Conservation (phyloP, 2,888 invertebrate species). For the Stenurella melanura region DNA sequence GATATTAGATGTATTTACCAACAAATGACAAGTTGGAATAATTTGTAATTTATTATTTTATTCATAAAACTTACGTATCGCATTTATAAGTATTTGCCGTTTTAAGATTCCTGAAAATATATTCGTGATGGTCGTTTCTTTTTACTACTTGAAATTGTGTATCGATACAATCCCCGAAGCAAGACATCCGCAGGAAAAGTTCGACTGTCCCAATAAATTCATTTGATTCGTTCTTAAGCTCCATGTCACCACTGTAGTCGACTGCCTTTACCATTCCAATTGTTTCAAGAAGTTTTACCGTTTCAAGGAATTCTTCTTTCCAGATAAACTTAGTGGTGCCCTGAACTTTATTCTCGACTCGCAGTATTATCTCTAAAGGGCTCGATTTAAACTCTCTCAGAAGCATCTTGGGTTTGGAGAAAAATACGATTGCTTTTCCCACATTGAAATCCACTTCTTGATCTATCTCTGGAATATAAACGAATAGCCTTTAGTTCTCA, state of each 20-base stretch:
- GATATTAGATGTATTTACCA: too few relatives aligned
- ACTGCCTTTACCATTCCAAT: conserved; percentile 67
- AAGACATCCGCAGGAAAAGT: conserved; percentile 74
- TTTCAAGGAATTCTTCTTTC: conserved; percentile 74
- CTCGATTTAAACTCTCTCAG: conserved; percentile 73
- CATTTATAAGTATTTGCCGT: conserved; percentile 64
- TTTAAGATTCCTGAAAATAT: conserved; percentile 65
- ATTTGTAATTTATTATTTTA: too few relatives aligned
- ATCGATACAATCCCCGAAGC: conserved; percentile 74
- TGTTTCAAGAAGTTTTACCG: conserved; percentile 71
- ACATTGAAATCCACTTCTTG: conserved; percentile 64
- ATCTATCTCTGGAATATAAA: conserved; percentile 19
- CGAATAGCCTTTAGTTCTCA: neutral
- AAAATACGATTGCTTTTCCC: conserved; percentile 76
- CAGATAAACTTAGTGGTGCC: conserved; percentile 74
- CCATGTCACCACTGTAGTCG: conserved; percentile 50
- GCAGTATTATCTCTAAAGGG: conserved; percentile 75
- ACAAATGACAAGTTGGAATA: too few relatives aligned
- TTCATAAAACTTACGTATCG: conserved; percentile 58
- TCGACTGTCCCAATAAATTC: conserved; percentile 73
- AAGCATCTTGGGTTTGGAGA: conserved; percentile 74
- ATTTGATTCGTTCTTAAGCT: conserved; percentile 55
- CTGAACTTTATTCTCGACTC: conserved; percentile 73
- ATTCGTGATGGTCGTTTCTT: conserved; percentile 57
- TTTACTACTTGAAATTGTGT: conserved; percentile 64